Evolutionary conservation across 37 sponge, comb jelly and placozoan genomes (phyloP).

Genomic region (Ianthella basta): DNA sequence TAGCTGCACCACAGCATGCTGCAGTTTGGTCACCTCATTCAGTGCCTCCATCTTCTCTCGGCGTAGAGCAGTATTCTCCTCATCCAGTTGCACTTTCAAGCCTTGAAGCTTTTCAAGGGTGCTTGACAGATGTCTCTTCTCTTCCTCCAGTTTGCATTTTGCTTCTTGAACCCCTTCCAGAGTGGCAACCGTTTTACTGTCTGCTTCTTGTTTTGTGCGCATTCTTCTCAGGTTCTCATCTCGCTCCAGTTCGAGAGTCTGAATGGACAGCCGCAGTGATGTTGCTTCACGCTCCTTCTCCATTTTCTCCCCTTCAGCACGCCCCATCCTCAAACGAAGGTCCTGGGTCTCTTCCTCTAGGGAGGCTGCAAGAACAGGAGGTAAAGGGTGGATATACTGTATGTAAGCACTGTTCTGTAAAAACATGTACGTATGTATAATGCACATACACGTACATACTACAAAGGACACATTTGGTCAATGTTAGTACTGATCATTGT

Average conservation of each 20-base stretch:
- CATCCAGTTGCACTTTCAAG: constrained; percentile 37
- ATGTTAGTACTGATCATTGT: too few relatives aligned
- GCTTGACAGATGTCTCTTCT: constrained; percentile 37
- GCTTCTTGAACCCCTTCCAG: constrained; percentile 37
- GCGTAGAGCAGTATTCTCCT: constrained; percentile 35
- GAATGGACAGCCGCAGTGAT: background rate
- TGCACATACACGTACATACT: background rate
- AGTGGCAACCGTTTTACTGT: constrained; percentile 24
- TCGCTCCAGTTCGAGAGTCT: constrained; percentile 53
- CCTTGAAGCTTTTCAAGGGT: constrained; percentile 42
- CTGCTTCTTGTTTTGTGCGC: constrained; percentile 19
- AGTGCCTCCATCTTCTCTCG: constrained; percentile 26
- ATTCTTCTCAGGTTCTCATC: constrained; percentile 34
- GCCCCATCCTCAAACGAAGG: background rate
- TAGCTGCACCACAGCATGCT: constrained; percentile 14
- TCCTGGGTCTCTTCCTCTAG: background rate
- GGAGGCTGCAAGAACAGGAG: background rate
- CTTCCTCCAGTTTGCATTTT: constrained; percentile 46
- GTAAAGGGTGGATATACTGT: background rate
- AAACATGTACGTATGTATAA: background rate
- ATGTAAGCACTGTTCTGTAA: background rate
- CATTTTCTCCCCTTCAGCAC: constrained; percentile 10
- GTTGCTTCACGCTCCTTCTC: background rate
- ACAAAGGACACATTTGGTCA: too few relatives aligned
- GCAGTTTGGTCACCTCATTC: constrained; percentile 49